Conservation (phyloP, 2,797 vertebrate genomes). For the Microctenopoma steveboyesi region DNA sequence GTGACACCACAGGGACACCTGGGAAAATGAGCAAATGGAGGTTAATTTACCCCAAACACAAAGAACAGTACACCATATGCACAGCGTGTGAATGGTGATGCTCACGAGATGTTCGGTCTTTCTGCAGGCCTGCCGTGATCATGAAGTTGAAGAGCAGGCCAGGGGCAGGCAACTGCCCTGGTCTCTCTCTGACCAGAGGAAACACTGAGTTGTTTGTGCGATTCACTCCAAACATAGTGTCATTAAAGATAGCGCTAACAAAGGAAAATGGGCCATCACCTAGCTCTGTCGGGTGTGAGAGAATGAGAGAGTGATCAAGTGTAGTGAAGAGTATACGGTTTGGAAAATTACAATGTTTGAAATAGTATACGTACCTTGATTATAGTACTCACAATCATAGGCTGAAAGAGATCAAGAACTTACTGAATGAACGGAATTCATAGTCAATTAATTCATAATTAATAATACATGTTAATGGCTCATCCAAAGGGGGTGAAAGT, state of each 20-base stretch:
- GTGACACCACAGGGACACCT: conserved; percentile 90
- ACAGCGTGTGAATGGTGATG: neutral
- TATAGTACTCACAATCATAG: conserved; percentile 97
- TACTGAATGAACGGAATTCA: neutral
- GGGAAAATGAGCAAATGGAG: neutral
- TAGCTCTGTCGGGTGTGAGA: conserved; percentile 81
- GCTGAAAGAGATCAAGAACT: conserved; percentile 83
- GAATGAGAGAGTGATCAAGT: conserved; percentile 31
- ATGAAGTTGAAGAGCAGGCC: conserved; percentile 94
- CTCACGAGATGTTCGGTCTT: conserved; percentile 92
- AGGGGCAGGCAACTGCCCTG: conserved; percentile 73
- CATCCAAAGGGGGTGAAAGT: conserved; percentile 7
- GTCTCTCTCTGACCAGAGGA: conserved; percentile 85
- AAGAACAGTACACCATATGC: neutral
- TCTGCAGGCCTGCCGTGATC: conserved; percentile 93
- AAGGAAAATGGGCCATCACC: conserved; percentile 94
- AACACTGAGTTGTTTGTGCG: conserved; percentile 89
- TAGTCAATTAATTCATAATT: neutral
- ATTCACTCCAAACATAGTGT: conserved; percentile 92
- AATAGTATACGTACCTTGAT: conserved; percentile 88
- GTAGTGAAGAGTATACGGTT: conserved; percentile 8
- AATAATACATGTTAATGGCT: neutral
- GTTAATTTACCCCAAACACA: neutral
- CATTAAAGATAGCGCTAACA: conserved; percentile 86
- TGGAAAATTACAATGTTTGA: conserved; percentile 6